Conservation (phyloP, 1,140 invertebrate genomes). For the Solenopsis invicta region DNA sequence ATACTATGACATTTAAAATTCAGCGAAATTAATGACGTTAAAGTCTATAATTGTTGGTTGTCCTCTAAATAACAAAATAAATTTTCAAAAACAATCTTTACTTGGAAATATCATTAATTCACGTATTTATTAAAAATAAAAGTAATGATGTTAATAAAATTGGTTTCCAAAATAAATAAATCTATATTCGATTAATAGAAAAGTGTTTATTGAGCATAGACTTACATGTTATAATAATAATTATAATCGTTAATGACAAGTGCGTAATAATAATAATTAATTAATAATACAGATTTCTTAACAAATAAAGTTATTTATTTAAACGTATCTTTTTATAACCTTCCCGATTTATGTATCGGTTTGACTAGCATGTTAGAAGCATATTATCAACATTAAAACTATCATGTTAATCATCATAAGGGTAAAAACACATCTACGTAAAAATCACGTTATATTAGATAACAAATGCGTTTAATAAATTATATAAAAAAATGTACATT, state of each 20-base stretch:
- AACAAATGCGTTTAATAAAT: constrained; percentile 79
- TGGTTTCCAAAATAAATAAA: background rate
- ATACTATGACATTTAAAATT: too few relatives aligned
- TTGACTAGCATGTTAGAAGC: constrained; percentile 85
- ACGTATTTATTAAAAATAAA: constrained; percentile 1
- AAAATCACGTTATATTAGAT: constrained; percentile 66
- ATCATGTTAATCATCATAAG: constrained; percentile 71
- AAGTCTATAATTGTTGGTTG: too few relatives aligned
- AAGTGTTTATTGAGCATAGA: constrained; percentile 86
- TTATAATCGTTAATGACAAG: constrained; percentile 79
- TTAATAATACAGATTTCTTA: constrained; percentile 73
- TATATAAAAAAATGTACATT: constrained; percentile 74
- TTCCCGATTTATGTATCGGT: constrained; percentile 77
- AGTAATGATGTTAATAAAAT: constrained; percentile 3
- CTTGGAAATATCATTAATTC: background rate
- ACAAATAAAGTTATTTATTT: constrained; percentile 68
- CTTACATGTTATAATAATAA: constrained; percentile 83
- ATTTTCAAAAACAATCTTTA: background rate
- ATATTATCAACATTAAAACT: constrained; percentile 73
- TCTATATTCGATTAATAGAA: constrained; percentile 80
- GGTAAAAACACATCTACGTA: constrained; percentile 63
- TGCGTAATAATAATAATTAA: constrained; percentile 74
- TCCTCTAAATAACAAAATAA: too few relatives aligned
- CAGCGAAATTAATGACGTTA: too few relatives aligned
- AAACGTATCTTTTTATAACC: constrained; percentile 76